phyloP scores from a whole-genome alignment of 1,140 invertebrate genomes.

The Temnothorax longispinosus region DNA sequence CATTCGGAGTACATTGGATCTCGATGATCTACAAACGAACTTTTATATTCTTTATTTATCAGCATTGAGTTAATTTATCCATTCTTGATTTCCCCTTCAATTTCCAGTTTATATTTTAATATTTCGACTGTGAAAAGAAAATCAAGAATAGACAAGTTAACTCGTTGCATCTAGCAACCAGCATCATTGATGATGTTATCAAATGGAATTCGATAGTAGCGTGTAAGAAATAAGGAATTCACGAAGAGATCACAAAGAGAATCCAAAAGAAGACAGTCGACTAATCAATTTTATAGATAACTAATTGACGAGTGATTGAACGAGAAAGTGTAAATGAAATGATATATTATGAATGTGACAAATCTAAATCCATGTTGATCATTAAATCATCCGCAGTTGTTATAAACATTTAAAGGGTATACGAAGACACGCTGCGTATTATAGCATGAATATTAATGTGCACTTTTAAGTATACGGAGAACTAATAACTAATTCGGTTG shows the following conservation, averaged over 20 bases:
- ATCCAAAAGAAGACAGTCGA: neutral
- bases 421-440: slow-evolving; percentile 54
- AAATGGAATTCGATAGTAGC: neutral
- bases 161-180: neutral
- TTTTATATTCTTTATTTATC: neutral
- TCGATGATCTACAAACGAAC: neutral
- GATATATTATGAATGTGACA: neutral
- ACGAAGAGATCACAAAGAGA: neutral
- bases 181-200: neutral
- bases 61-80: neutral
- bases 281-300: slow-evolving; percentile 12
- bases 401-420: slow-evolving; percentile 62
- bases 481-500: slow-evolving; percentile 13
- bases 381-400: slow-evolving; percentile 17
- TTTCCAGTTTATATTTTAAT: neutral
- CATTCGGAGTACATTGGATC: neutral
- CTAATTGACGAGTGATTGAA: slow-evolving; percentile 9
- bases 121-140: neutral
- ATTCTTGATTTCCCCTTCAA: neutral
- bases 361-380: slow-evolving; percentile 19
- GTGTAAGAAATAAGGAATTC: neutral
- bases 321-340: neutral
- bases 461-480: slow-evolving; percentile 11
- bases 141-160: slow-evolving; percentile 30
- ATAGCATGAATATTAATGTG: slow-evolving; percentile 4